phyloP scores from a whole-genome alignment of 1,140 invertebrate species.

The Tetramorium alpestre region DNA sequence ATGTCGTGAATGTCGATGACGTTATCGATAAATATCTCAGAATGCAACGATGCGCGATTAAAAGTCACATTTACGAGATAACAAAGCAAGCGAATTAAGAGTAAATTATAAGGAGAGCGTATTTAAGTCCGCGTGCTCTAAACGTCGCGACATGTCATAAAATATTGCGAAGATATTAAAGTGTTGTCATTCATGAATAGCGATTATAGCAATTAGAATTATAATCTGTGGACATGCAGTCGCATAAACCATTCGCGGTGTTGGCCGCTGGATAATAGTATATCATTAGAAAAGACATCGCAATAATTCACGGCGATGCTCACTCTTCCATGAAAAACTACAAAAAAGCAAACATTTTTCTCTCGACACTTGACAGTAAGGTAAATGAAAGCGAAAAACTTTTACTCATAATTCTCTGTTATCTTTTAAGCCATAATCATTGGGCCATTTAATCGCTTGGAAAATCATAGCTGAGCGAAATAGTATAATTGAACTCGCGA shows the following conservation, averaged over 20 bases:
- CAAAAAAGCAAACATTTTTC: neutral
- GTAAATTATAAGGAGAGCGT: neutral
- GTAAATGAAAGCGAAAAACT: neutral
- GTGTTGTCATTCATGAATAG: neutral
- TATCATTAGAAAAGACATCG: slow-evolving; percentile 9
- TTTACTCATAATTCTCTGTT: neutral
- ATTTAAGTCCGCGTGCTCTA: neutral
- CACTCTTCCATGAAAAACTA: neutral
- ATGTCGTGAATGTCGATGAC: slow-evolving; percentile 12
- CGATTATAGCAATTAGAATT: slow-evolving; percentile 38
- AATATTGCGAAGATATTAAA: slow-evolving; percentile 5
- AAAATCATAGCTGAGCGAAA: neutral
- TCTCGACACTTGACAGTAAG: neutral
- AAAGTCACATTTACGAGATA: neutral
- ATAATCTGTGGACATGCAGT: slow-evolving; percentile 22
- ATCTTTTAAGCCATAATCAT: neutral
- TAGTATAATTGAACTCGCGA: slow-evolving; percentile 27
- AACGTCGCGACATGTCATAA: slow-evolving; percentile 2
- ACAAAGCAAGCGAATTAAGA: neutral
- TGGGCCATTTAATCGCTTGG: neutral
- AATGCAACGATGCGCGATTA: neutral
- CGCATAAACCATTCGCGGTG: slow-evolving; percentile 9
- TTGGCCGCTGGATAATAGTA: neutral
- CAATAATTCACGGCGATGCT: slow-evolving; percentile 20
- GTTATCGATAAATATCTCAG: slow-evolving; percentile 4